Conservation (phyloP, 2,888 invertebrate genomes). For the Nysson spinosus region DNA sequence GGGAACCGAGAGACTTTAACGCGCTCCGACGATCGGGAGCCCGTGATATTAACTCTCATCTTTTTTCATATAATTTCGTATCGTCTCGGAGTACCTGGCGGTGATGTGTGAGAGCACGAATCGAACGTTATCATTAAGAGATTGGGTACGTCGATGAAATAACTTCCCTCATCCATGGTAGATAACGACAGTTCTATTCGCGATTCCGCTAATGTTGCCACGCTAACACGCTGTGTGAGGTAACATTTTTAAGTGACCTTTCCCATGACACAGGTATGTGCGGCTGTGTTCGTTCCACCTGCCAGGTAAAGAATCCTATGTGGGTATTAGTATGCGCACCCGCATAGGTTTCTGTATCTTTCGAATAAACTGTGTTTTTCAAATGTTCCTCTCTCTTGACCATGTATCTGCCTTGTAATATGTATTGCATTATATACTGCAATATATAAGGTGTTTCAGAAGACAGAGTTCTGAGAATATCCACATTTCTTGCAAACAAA, state of each 20-base stretch:
- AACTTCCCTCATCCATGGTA: slow-evolving; percentile 3
- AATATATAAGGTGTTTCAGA: too few relatives aligned
- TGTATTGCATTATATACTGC: too few relatives aligned
- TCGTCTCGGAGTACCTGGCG: too few relatives aligned
- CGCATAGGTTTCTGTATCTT: slow-evolving; percentile 6
- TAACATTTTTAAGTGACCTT: slow-evolving; percentile 71
- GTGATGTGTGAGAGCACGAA: slow-evolving; percentile 8
- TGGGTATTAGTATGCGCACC: slow-evolving; percentile 10
- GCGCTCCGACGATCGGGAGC: too few relatives aligned
- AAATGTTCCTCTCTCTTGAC: not conserved
- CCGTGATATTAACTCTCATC: too few relatives aligned
- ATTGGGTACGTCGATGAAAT: slow-evolving; percentile 29
- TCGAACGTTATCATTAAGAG: slow-evolving; percentile 26
- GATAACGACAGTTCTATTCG: slow-evolving; percentile 50
- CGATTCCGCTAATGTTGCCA: slow-evolving; percentile 54
- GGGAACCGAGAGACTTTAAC: too few relatives aligned
- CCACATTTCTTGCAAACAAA: too few relatives aligned
- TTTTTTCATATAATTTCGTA: too few relatives aligned
- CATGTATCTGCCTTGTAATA: not conserved
- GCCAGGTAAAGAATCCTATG: slow-evolving; percentile 51
- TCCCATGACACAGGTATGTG: slow-evolving; percentile 67
- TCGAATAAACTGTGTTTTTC: slow-evolving; percentile 1
- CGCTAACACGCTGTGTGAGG: slow-evolving; percentile 42
- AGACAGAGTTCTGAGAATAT: too few relatives aligned
- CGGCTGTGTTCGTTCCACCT: slow-evolving; percentile 41